Evolutionary conservation across 2,888 invertebrate genomes (phyloP), one percentile per base, ranked within the genome.

Genomic region (Lumbricus terrestris): DNA sequence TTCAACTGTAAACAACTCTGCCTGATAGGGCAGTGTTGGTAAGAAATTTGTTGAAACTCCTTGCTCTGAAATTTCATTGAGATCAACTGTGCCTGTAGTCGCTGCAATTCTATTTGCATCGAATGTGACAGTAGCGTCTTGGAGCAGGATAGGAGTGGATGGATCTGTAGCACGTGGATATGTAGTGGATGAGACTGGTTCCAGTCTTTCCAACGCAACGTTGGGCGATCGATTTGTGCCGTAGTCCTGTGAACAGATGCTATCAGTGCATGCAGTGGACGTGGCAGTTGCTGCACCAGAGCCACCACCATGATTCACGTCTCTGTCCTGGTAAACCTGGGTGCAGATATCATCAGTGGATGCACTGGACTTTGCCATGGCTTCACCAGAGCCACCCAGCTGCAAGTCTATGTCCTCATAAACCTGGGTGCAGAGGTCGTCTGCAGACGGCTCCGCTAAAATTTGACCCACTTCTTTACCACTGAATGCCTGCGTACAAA

Each of bases 401-500:
- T 69, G 29, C 69, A 29, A 69, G 69, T 69, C 69, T 69, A n/a
- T 69, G n/a, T 69, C 69, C 29, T 69, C 69, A 69, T 69, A 69
- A 69, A 69, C n/a, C 69, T 69, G 69, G 69, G 69, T 69, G 69
- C 69, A 69, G 69, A 69, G 69, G 69, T 69, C n/a, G n/a, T 69
- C 69, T 69, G 29, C 69, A 69, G 69, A n/a, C 8, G 69, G 69
- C 13, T 69, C 54, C 5, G 29, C 23, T 54, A 8, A 54, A 29
- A 54, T 23, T 54, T 54, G 54, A 29, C 23, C n/a, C 69, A 69
- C n/a, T 69, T 69, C 69, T 69, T n/a, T 69, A n/a, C n/a, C 69
- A 69, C 29, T n/a, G n/a, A 69, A 69, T 5, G n/a, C 69, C n/a
- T 69, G 69, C n/a, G 69, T 69, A 69, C 69, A 69, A 69, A 69